These are phyloP conservation scores for Anguilla japonica DNA, from an alignment of 2,113 vertebrate genomes.

Conservation along the genomic window DNA sequence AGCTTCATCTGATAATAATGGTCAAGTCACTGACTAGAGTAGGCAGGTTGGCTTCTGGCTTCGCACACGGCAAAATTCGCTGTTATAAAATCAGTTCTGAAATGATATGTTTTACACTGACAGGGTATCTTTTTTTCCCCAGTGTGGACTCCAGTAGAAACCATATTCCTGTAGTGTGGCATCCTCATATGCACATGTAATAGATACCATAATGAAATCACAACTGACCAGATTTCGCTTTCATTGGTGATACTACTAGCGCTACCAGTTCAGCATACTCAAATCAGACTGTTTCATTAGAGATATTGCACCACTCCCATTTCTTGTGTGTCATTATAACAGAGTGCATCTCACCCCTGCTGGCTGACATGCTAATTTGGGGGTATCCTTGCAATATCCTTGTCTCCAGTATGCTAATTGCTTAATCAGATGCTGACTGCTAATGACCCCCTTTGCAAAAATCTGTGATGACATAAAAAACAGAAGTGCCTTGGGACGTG, in stretches of 20 bases:
- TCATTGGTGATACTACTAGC: neutral
- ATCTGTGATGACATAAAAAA: neutral
- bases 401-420: neutral
- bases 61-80: neutral
- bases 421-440: neutral
- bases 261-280: neutral
- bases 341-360: too few relatives aligned
- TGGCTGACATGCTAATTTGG: too few relatives aligned
- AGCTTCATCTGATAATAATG: neutral
- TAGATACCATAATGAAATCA: neutral
- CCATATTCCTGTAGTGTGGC: neutral
- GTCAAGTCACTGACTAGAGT: neutral
- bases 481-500: neutral
- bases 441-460: neutral
- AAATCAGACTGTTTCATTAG: neutral
- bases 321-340: neutral
- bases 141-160: too few relatives aligned
- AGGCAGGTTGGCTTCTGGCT: neutral
- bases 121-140: too few relatives aligned
- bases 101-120: too few relatives aligned
- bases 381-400: too few relatives aligned
- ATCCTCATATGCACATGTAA: neutral
- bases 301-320: neutral
- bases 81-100: too few relatives aligned
- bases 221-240: neutral